Conservation (phyloP, 2,888 invertebrate species). For the Cyaniris semiargus region DNA sequence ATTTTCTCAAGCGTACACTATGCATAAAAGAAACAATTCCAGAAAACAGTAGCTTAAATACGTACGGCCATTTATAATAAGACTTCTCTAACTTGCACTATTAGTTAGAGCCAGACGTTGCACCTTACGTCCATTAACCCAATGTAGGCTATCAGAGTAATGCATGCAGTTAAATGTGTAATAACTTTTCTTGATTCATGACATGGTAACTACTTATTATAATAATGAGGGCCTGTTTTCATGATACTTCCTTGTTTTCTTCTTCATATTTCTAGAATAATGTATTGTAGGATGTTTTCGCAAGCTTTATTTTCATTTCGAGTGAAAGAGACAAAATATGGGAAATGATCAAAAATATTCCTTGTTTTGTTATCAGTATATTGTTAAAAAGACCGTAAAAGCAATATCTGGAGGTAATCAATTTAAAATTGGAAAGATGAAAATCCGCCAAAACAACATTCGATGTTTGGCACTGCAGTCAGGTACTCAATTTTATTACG, state of each 20-base stretch:
- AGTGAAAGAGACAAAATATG: neutral
- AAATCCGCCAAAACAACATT: constrained; percentile 4
- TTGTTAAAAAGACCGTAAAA: neutral
- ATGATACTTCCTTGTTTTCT: neutral
- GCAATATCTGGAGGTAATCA: neutral
- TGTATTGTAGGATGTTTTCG: neutral
- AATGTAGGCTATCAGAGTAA: constrained; percentile 16
- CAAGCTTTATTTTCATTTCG: neutral
- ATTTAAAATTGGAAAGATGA: neutral
- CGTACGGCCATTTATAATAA: neutral
- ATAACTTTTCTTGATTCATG: constrained; percentile 6
- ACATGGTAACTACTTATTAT: constrained; percentile 2
- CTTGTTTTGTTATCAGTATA: neutral
- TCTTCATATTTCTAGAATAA: neutral
- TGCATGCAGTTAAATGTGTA: constrained; percentile 21
- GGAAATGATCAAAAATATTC: neutral
- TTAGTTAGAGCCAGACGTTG: constrained; percentile 13
- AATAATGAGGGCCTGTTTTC: neutral
- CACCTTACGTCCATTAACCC: constrained; percentile 11
- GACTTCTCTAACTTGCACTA: constrained; percentile 16
- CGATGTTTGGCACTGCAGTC: neutral
- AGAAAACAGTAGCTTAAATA: neutral
- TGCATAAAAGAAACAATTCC: neutral
- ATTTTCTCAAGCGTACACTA: neutral
- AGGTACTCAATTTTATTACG: neutral